phyloP scores from a whole-genome alignment of 2,113 vertebrate species.

The Isurus oxyrinchus region DNA sequence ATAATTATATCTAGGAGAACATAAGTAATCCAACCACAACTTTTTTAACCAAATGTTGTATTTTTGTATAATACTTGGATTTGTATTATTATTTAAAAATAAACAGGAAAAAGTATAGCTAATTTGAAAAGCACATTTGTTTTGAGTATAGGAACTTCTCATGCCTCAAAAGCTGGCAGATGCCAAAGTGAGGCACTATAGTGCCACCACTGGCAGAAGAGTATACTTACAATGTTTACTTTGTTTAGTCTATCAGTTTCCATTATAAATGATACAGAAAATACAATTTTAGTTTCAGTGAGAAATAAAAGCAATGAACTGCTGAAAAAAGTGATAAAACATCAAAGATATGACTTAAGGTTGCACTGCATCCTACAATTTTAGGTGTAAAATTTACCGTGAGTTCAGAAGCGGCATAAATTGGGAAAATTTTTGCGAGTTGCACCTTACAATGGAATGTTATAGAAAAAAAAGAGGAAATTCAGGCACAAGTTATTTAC shows the following conservation, averaged over 20 bases:
- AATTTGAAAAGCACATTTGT: not conserved
- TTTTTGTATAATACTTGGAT: not conserved
- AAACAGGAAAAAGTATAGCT: not conserved
- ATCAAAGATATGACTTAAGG: not conserved
- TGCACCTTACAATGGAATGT: not conserved
- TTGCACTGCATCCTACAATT: not conserved
- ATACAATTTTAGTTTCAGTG: not conserved
- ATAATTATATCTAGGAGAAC: not conserved
- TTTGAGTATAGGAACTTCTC: not conserved
- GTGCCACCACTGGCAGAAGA: not conserved
- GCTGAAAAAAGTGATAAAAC: not conserved
- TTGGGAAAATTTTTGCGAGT: not conserved
- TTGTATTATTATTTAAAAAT: not conserved
- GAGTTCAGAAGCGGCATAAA: not conserved
- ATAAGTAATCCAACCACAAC: not conserved
- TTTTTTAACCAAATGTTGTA: not conserved
- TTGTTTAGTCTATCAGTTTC: not conserved
- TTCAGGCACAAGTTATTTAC: not conserved
- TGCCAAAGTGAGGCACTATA: not conserved
- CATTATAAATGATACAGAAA: not conserved
- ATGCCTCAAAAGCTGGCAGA: not conserved
- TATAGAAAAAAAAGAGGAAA: not conserved
- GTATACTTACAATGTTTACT: not conserved
- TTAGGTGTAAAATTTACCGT: not conserved
- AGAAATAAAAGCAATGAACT: not conserved